A percentile compares a stretch with the other conserved stretches of the same genome.
Conservation (phyloP, 2,797 vertebrate genomes). For the Melanotaenia pygmaea region DNA sequence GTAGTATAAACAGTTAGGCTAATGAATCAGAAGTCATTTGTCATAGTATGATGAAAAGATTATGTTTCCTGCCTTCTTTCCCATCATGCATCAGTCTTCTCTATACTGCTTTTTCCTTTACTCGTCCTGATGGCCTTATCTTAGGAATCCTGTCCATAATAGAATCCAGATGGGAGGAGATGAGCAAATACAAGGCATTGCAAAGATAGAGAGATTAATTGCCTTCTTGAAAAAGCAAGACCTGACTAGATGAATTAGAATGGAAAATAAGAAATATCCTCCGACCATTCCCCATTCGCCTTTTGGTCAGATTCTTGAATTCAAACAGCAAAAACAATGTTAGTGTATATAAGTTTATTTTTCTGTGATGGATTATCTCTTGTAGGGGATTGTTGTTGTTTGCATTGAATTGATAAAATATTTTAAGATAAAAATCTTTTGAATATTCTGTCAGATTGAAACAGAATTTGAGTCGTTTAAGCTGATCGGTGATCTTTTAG, state of each 20-base stretch:
- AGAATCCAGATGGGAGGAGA: slow-evolving; percentile 74
- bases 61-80: slow-evolving; percentile 19
- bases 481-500: background rate
- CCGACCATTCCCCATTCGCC: background rate
- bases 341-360: slow-evolving; percentile 28
- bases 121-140: slow-evolving; percentile 63
- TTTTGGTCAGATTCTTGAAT: slow-evolving; percentile 21
- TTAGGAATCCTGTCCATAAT: slow-evolving; percentile 70
- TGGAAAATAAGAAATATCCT: slow-evolving; percentile 51
- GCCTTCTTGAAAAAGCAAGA: slow-evolving; percentile 53
- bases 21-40: background rate
- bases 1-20: background rate
- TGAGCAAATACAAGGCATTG: slow-evolving; percentile 69
- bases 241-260: slow-evolving; percentile 53
- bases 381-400: slow-evolving; percentile 29
- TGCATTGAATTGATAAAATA: slow-evolving; percentile 17
- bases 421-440: background rate
- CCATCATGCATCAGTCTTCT: slow-evolving; percentile 21
- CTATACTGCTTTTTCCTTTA: slow-evolving; percentile 12
- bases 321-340: slow-evolving; percentile 19
- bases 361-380: slow-evolving; percentile 31
- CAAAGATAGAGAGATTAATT: slow-evolving; percentile 70
- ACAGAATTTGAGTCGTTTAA: background rate
- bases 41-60: slow-evolving; percentile 17
- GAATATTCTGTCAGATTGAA: background rate